Conservation (phyloP, 1,140 invertebrate species). For the Macrosteles quadrilineatus region DNA sequence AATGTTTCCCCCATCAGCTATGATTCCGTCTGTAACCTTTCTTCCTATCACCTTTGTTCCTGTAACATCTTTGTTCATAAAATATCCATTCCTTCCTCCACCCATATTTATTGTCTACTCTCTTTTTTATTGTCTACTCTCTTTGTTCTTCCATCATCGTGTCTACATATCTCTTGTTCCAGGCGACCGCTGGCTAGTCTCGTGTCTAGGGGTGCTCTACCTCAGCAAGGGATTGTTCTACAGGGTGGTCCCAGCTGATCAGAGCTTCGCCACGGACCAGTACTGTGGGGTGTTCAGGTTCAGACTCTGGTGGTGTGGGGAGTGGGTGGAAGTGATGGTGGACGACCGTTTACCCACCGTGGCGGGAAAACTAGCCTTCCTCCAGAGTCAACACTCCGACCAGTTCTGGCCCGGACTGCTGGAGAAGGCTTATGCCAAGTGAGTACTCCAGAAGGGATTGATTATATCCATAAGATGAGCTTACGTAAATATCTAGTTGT, state of each 20-base stretch:
- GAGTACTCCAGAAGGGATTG: constrained; percentile 52
- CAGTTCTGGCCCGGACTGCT: constrained; percentile 94
- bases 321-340: constrained; percentile 94
- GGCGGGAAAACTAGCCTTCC: constrained; percentile 87
- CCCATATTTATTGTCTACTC: no score
- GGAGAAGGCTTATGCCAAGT: constrained; percentile 99
- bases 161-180: no score
- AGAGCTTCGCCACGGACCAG: constrained; percentile 65
- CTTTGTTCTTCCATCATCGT: no score
- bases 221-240: constrained; percentile 89
- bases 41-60: no score
- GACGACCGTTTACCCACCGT: constrained; percentile 95
- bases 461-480: no score
- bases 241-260: constrained; percentile 92
- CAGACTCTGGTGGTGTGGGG: constrained; percentile 92
- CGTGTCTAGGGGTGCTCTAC: constrained; percentile 82
- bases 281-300: constrained; percentile 90
- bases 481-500: no score
- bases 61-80: no score
- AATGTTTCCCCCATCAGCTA: no score
- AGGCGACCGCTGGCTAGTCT: constrained; percentile 91
- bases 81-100: no score
- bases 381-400: constrained; percentile 83
- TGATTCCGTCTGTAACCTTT: no score
- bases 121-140: no score